Evolutionary conservation across 2,113 vertebrate species (phyloP).

Genomic region (Ramphastos sulfuratus): DNA sequence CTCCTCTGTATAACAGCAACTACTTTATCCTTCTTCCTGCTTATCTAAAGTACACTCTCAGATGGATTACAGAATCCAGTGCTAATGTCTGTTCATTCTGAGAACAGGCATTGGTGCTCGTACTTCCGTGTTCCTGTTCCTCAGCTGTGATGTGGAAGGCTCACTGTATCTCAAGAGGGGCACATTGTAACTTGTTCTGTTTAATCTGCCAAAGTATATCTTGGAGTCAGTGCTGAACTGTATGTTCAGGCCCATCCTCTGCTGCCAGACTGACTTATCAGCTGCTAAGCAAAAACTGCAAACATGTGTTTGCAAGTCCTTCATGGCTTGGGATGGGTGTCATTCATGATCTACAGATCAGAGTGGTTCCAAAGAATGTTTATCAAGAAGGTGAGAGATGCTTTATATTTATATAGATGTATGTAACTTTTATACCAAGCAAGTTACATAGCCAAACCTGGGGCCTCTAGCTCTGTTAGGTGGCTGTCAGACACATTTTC

Average conservation of each 20-base stretch:
- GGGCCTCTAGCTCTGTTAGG: neutral
- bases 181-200: neutral
- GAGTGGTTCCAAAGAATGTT: neutral
- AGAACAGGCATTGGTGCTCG: neutral
- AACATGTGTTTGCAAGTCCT: neutral
- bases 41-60: neutral
- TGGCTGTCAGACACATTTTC: neutral
- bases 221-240: neutral
- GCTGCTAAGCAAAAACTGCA: neutral
- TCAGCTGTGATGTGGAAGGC: neutral
- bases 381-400: no score
- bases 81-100: neutral
- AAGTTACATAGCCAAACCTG: neutral
- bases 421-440: neutral
- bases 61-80: neutral
- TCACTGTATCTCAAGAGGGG: neutral
- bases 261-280: neutral
- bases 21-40: neutral
- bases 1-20: neutral
- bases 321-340: neutral
- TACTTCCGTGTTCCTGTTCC: neutral
- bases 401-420: no score
- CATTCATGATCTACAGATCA: neutral
- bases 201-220: neutral
- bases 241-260: neutral